A percentile compares a stretch with the other conserved stretches of the same genome.
phyloP scores from a whole-genome alignment of 2,888 invertebrate genomes.

The Archaeoteleia sp. region DNA sequence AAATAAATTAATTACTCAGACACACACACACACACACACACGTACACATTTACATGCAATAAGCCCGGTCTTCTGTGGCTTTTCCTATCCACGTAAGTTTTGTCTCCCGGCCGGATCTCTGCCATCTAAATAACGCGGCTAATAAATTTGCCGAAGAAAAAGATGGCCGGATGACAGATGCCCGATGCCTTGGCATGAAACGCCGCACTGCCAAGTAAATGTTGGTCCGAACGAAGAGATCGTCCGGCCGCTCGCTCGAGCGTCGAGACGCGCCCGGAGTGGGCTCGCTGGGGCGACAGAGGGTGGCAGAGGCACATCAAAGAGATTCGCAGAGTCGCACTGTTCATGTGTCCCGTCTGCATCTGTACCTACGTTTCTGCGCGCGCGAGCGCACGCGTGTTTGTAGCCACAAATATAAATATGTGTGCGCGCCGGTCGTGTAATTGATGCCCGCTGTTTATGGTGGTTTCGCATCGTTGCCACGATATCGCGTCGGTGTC shows the following conservation, averaged over 20 bases:
- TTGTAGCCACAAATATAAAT: too few species aligned
- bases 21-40: too few species aligned
- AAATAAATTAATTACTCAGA: too few species aligned
- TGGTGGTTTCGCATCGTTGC: conserved; percentile 41
- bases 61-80: conserved; percentile 36
- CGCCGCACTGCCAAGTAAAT: conserved; percentile 48
- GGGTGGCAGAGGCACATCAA: conserved; percentile 43
- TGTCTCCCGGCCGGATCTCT: conserved; percentile 44
- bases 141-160: conserved; percentile 72
- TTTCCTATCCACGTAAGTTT: conserved; percentile 38
- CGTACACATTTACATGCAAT: too few species aligned
- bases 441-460: conserved; percentile 53
- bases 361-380: not conserved
- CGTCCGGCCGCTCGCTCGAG: not conserved
- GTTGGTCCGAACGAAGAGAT: conserved; percentile 23
- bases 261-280: conserved; percentile 11
- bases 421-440: conserved; percentile 21
- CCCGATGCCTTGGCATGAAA: conserved; percentile 67
- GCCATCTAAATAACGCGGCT: conserved; percentile 62
- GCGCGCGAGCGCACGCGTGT: not conserved
- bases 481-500: conserved; percentile 31
- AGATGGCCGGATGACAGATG: conserved; percentile 71
- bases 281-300: too few species aligned
- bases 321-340: conserved; percentile 42
- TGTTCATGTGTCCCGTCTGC: conserved; percentile 10